Evolutionary conservation across 2,888 invertebrate genomes (phyloP), one percentile per base, ranked within the genome.

Genomic region (Apodemia mormo): DNA sequence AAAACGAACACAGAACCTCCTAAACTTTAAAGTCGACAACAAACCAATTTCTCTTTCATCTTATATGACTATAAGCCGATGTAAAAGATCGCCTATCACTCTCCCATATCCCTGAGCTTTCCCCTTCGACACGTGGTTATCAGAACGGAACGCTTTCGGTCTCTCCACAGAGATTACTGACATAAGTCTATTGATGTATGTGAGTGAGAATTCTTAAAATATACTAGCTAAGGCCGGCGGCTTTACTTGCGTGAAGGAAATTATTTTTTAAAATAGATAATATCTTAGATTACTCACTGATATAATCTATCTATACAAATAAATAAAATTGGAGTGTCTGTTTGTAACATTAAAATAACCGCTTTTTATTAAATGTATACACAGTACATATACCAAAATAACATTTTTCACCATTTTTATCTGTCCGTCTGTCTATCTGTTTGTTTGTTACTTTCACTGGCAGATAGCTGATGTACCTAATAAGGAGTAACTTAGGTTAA

Each of bases 91-190:
- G 72, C 68, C 70, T 74, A 73, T 74, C 71, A 75, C 75, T 77
- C 76, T 77, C 76, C 69, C 74, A 72, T 74, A 71, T 70, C 84
- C 83, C 85, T 84, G 84, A 80, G 82, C 82, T 82, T 85, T 85
- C 85, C 79, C 78, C 77, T 75, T 75, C 76, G 76, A 73, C 77
- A 76, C 77, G 75, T 76, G 80, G 68, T 81, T 82, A 85, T 82
- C 79, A 82, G 85, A 75, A 81, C 83, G 85, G 84, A 86, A 85
- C 82, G 84, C 85, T 85, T 85, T 85, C 86, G 77, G 79, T 82
- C 71, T 30, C 56, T 66, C 54, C 43, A 66, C 33, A 14, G 61
- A 61, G 61, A 64, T 64, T 56, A 61, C 52, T 66, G 69, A 64
- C n/a, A 37, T 37, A 14, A 64, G 14, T 37, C 14, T 14, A 64